phyloP scores from a whole-genome alignment of 2,888 invertebrate genomes.

The Chloroclystis v-ata region DNA sequence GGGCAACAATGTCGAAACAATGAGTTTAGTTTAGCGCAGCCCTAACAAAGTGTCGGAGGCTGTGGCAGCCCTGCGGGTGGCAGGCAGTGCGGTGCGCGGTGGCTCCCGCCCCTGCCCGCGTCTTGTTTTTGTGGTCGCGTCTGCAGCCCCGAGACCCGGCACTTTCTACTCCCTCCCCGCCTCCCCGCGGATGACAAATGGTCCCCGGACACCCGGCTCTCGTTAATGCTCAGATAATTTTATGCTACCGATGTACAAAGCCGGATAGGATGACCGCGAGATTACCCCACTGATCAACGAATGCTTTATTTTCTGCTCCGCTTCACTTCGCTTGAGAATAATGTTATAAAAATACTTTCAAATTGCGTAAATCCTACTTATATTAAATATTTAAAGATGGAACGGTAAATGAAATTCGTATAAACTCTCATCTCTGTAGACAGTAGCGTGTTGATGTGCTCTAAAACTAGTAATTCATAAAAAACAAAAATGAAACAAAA shows the following conservation, averaged over 20 bases:
- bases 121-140: constrained; percentile 76
- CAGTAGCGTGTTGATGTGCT: constrained; percentile 37
- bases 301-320: constrained; percentile 60
- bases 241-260: constrained; percentile 66
- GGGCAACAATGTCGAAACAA: constrained; percentile 38
- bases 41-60: constrained; percentile 38
- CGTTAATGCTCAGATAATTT: constrained; percentile 75
- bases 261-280: constrained; percentile 58
- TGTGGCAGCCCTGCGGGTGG: constrained; percentile 53
- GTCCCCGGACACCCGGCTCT: constrained; percentile 65
- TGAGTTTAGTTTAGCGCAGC: constrained; percentile 33
- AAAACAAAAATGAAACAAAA: constrained; percentile 56
- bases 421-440: constrained; percentile 30
- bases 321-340: constrained; percentile 56
- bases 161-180: constrained; percentile 49
- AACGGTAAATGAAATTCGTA: constrained; percentile 2
- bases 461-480: constrained; percentile 41
- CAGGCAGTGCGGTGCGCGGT: constrained; percentile 48
- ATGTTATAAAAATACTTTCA: no score
- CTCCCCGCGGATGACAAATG: constrained; percentile 74
- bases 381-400: no score
- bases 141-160: constrained; percentile 71
- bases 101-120: constrained; percentile 66
- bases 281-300: constrained; percentile 68
- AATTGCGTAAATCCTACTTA: no score